A percentile compares a stretch with the other conserved stretches of the same genome.
These are phyloP conservation scores for cattle (Bos taurus) DNA, from an alignment of 2,113 vertebrate genomes.

Conservation along the genomic window DNA sequence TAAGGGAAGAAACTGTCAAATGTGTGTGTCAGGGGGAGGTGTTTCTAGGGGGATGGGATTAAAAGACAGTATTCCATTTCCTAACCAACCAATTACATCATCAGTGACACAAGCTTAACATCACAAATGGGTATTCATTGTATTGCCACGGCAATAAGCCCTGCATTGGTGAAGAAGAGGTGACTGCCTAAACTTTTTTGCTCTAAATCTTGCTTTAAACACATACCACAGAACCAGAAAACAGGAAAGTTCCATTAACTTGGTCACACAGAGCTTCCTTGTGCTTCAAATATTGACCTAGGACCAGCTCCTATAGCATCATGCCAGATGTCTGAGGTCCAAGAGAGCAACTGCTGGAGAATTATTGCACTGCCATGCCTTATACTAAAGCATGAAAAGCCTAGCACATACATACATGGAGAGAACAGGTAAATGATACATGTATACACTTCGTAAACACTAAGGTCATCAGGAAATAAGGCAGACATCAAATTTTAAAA, in stretches of 20 bases:
- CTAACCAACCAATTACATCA: not conserved
- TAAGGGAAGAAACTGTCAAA: not conserved
- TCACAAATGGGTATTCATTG: not conserved
- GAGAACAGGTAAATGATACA: not conserved
- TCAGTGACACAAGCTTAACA: not conserved
- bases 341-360: not conserved
- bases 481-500: not conserved
- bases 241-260: constrained; percentile 50
- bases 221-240: constrained; percentile 25
- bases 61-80: not conserved
- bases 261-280: constrained; percentile 52
- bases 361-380: constrained; percentile 12
- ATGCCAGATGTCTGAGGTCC: constrained; percentile 39
- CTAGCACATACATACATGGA: not conserved
- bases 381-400: constrained; percentile 1
- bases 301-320: constrained; percentile 48
- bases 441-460: not conserved
- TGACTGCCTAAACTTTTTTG: not conserved
- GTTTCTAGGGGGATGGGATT: not conserved
- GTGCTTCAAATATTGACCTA: constrained; percentile 65
- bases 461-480: not conserved
- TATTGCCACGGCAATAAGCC: not conserved
- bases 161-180: not conserved
- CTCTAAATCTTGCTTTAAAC: constrained; percentile 35
- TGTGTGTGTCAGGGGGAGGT: not conserved